A percentile compares a stretch with the other conserved stretches of the same genome.
phyloP scores from a whole-genome alignment of 1,140 invertebrate species.

The Wasmannia auropunctata region DNA sequence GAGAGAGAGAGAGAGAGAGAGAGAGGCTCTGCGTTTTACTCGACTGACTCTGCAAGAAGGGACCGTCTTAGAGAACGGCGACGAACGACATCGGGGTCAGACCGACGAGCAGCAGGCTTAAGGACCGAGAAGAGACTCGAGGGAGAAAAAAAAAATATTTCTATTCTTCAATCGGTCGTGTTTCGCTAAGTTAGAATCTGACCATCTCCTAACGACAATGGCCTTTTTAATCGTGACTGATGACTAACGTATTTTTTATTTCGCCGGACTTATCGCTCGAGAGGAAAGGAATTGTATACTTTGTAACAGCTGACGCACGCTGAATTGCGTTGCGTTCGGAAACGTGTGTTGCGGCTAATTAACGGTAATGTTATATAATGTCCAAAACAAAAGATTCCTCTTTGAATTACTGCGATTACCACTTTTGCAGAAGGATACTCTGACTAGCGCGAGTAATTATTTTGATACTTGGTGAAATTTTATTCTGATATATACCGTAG shows the following conservation, averaged over 20 bases:
- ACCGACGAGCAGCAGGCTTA: not conserved
- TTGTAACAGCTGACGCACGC: not conserved
- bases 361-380: not conserved
- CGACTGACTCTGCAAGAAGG: not conserved
- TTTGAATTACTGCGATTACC: constrained; percentile 30
- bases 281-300: not conserved
- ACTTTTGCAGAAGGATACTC: constrained; percentile 15
- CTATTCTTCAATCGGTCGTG: not conserved
- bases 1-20: no score
- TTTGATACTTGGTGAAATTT: constrained; percentile 69
- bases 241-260: not conserved
- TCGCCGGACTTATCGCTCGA: not conserved
- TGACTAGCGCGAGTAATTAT: constrained; percentile 56
- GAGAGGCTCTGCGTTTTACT: not conserved
- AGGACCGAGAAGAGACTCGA: constrained; percentile 6
- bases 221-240: not conserved
- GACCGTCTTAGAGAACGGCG: constrained; percentile 1
- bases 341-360: not conserved
- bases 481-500: constrained; percentile 63
- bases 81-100: not conserved
- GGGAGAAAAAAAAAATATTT: not conserved
- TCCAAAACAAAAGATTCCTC: not conserved
- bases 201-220: not conserved
- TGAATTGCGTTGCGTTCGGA: no score
- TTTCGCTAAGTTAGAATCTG: not conserved